A percentile compares a stretch with the other conserved stretches of the same genome.
phyloP scores from a whole-genome alignment of 2,888 invertebrate genomes.

The Stegophylla sp. region DNA sequence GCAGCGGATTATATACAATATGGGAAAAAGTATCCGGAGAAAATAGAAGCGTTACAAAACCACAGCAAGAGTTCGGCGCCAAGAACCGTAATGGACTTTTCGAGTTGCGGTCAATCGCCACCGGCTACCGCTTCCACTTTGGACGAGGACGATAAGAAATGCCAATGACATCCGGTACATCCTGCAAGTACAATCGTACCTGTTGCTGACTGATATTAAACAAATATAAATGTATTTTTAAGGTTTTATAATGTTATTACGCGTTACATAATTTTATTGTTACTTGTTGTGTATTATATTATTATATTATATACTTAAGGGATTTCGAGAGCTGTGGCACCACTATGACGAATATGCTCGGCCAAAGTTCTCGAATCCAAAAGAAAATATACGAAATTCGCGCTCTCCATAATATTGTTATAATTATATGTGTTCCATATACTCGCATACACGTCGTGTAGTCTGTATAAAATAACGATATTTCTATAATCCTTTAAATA shows the following conservation, averaged over 20 bases:
- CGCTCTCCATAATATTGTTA: no score
- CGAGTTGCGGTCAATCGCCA: slow-evolving; percentile 6
- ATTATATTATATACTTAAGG: background rate
- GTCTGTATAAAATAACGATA: no score
- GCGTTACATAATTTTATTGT: background rate
- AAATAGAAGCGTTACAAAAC: slow-evolving; percentile 13
- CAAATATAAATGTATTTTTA: background rate
- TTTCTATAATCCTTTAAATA: no score
- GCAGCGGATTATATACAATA: slow-evolving; percentile 37
- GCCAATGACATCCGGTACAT: slow-evolving; percentile 48
- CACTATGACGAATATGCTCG: background rate
- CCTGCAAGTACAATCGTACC: slow-evolving; percentile 50
- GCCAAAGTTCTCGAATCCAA: no score
- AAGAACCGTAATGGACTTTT: slow-evolving; percentile 32
- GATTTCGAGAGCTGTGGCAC: background rate
- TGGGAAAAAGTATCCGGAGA: slow-evolving; percentile 32
- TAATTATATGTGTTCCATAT: no score
- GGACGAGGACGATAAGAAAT: slow-evolving; percentile 14
- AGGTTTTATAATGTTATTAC: background rate
- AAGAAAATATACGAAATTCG: no score
- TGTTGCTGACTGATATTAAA: slow-evolving; percentile 53
- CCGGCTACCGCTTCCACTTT: background rate
- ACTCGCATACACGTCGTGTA: no score
- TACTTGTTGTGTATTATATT: background rate
- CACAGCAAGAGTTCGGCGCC: slow-evolving; percentile 20